Evolutionary conservation across 1,140 invertebrate species (phyloP).

Genomic region (Aphelenchoides avenae): DNA sequence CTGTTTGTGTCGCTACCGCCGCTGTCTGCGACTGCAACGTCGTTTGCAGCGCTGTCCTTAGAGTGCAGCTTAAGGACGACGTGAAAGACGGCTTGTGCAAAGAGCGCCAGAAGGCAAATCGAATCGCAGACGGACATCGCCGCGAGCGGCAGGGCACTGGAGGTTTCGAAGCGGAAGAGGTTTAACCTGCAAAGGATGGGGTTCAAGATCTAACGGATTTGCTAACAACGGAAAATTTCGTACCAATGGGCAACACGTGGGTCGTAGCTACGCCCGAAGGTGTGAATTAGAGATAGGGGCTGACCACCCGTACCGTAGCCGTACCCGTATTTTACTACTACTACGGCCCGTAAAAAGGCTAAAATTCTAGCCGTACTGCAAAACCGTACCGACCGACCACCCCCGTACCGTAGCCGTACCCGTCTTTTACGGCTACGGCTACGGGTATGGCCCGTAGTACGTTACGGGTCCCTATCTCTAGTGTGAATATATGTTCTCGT

Average conservation of each 20-base stretch:
- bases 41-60: constrained; percentile 9
- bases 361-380: no score
- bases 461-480: no score
- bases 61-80: constrained; percentile 18
- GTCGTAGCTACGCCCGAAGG: no score
- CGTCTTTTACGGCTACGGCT: no score
- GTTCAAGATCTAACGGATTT: constrained; percentile 20
- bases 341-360: constrained; percentile 4
- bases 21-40: not conserved
- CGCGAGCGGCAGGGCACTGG: constrained; percentile 45
- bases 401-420: no score
- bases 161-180: constrained; percentile 50
- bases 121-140: constrained; percentile 56
- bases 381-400: no score
- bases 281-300: not conserved
- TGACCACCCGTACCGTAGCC: no score
- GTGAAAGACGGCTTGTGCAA: constrained; percentile 50
- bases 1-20: not conserved
- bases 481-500: no score
- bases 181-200: constrained; percentile 40
- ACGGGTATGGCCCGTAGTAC: constrained; percentile 2
- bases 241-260: constrained; percentile 23
- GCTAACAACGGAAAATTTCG: constrained; percentile 20
- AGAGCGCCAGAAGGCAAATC: constrained; percentile 43
- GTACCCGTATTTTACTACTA: constrained; percentile 29